Conservation (phyloP, 1,140 invertebrate genomes). For the Marisa cornuarietis region DNA sequence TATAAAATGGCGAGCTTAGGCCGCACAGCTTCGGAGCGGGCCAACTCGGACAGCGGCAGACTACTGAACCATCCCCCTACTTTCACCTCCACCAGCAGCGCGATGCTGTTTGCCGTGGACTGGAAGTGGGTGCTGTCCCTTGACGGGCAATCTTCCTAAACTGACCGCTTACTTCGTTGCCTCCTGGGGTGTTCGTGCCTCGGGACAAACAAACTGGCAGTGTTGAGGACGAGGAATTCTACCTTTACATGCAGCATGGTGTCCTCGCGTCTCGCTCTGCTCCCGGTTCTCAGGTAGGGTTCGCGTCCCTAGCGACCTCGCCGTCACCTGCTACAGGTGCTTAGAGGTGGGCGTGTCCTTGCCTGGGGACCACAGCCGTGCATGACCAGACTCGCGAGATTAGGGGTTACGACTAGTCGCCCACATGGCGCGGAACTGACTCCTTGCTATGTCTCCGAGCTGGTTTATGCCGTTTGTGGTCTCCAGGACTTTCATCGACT, state of each 20-base stretch:
- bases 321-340: conserved; percentile 18
- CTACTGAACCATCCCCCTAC: background rate
- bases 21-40: no score
- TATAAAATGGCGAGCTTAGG: no score
- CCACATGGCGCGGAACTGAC: background rate
- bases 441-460: background rate
- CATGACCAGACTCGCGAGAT: background rate
- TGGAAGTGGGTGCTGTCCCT: conserved; percentile 33
- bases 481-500: no score
- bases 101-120: conserved; percentile 12
- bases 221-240: conserved; percentile 2
- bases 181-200: conserved; percentile 28
- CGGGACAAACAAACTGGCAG: conserved; percentile 13
- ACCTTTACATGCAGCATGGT: conserved; percentile 7
- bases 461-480: no score
- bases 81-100: conserved; percentile 9
- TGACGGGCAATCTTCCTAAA: background rate
- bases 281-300: conserved; percentile 24
- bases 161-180: conserved; percentile 26
- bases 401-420: background rate
- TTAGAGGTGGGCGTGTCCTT: conserved; percentile 20
- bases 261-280: conserved; percentile 18
- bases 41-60: background rate
- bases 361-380: conserved; percentile 24
- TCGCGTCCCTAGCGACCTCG: conserved; percentile 22